These are phyloP conservation scores for Gymnoscopelus microlampas DNA, from an alignment of 2,797 vertebrate genomes.

Conservation along the genomic window DNA sequence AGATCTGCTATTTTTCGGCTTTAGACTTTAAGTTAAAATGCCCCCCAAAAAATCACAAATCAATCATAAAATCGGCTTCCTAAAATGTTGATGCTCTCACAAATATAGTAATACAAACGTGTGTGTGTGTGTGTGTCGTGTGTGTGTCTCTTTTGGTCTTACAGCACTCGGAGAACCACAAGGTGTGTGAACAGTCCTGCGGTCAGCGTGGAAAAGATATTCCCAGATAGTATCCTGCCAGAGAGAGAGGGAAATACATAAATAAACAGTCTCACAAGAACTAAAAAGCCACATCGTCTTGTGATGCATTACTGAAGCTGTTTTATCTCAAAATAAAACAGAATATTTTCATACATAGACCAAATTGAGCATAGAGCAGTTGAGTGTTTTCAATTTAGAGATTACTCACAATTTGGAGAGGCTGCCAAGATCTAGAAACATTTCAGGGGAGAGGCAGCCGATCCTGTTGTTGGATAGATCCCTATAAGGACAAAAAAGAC, in stretches of 20 bases:
- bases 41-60: too few species aligned
- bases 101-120: too few species aligned
- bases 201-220: constrained; percentile 91
- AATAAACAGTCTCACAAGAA: constrained; percentile 13
- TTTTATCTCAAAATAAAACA: constrained; percentile 24
- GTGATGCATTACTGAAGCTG: constrained; percentile 5
- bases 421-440: constrained; percentile 87
- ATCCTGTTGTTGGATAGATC: constrained; percentile 94
- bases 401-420: constrained; percentile 92
- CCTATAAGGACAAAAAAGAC: constrained; percentile 73
- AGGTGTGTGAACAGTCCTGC: constrained; percentile 87
- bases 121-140: not conserved
- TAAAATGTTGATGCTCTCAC: too few species aligned
- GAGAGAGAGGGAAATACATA: constrained; percentile 20
- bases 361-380: constrained; percentile 32
- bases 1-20: not conserved
- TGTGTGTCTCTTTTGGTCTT: constrained; percentile 66
- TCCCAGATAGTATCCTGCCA: constrained; percentile 90
- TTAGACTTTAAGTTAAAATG: too few species aligned
- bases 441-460: constrained; percentile 89
- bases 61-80: too few species aligned
- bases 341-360: constrained; percentile 7
- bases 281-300: constrained; percentile 4
- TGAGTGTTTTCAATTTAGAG: constrained; percentile 50
- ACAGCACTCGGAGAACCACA: constrained; percentile 86